Evolutionary conservation across 2,888 invertebrate genomes (phyloP), one percentile per base, ranked within the genome.

Genomic region (Rhyacophila evoluta): DNA sequence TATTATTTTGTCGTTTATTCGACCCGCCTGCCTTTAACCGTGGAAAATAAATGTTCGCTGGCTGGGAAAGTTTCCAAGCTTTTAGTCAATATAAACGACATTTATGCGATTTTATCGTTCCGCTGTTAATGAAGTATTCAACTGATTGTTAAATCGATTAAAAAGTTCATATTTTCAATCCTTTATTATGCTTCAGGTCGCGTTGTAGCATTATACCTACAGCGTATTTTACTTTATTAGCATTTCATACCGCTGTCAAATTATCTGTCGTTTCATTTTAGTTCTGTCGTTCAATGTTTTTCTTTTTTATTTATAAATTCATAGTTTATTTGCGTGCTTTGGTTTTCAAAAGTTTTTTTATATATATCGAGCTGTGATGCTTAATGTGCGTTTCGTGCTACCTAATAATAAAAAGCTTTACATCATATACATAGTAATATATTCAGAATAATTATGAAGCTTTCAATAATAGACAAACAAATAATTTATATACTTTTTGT

Each of bases 41-140:
- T 19, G 55, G 29, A 33, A 55, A 55, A 55, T 55, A 19, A 55
- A 55, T 25, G 55, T 55, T 55, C 55, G 55, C 55, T 55, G 15
- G 15, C 55, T 55, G 15, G 15, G 55, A 55, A 55, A 55, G 15
- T 55, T 55, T 55, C 55, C 55, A 55, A 55, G 55, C 55, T 55
- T 55, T 55, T 55, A 55, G 55, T 55, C 55, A 55, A 55, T 55
- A 55, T 55, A 55, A 19, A 55, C 55, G 55, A 55, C 55, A 55
- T 55, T 55, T 55, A 55, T 78, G 69, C 69, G 74, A 74, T 78
- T 78, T 74, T 74, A 78, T 74, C 74, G 67, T 39, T 69, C 71
- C 67, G 38, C 78, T 67, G 39, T 71, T 74, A 55, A 78, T 78
- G 78, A 78, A 78, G 71, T 70, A 78, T 78, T 78, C 78, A 78